Evolutionary conservation across 2,113 vertebrate species (phyloP), one percentile per base, ranked within the genome.

Genomic region (Stigmatopora argus): DNA sequence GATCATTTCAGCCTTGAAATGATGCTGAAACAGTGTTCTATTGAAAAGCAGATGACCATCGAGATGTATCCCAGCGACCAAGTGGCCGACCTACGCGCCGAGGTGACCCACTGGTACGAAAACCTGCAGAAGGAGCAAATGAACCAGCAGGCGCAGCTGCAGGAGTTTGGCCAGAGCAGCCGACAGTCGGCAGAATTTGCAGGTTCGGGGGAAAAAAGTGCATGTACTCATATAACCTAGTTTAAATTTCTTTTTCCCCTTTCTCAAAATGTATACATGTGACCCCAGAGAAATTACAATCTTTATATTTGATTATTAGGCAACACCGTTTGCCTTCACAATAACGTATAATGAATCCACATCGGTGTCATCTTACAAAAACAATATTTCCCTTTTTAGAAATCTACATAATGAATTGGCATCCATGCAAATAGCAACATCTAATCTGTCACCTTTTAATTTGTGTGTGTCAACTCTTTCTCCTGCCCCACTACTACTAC

Each of bases 61-160:
- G 97, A 99, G 90, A 99, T 99, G 97, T 98, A 98, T 77, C 95
- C 97, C 5, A 98, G 95, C 47, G 97, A 99, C 85, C 97, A 99
- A 88, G 96, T 98, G 66, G 97, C 97, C 0, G 97, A 99, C 87
- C 90, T 98, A 69, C 89, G 96, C 51, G 97, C 97, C 1, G 97
- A 99, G 88, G 97, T 99, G 66, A 99, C 97, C 4, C 96, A 99
- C 64, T 99, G 97, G 97, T 99, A 99, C 1, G 97, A 99, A 87
- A 99, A 98, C 79, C 89, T 99, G 81, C 97, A 98, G 92, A 99
- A 98, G 89, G 97, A 99, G 86, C 97, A 99, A 89, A 89, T 98
- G 86, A 98, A 91, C 84, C 97, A 99, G 67, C 97, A 99, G 89
- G 96, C 97, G 14, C 97, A 99, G 86, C 94, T 99, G 67, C 97